phyloP scores from a whole-genome alignment of 2,113 vertebrate species.

The Pimephales promelas region DNA sequence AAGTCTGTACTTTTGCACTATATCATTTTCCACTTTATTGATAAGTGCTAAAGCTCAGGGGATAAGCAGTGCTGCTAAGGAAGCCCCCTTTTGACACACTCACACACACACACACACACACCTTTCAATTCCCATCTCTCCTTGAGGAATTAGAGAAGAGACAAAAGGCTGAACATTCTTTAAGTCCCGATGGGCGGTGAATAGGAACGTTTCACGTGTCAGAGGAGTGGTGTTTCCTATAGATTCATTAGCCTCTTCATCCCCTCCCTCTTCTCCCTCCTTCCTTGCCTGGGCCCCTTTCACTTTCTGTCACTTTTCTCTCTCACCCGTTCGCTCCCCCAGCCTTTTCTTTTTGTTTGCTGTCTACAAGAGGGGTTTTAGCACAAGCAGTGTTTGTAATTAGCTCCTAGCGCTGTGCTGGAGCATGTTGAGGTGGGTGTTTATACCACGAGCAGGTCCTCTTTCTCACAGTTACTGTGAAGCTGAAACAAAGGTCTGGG shows the following conservation, averaged over 20 bases:
- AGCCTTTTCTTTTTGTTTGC: conserved; percentile 83
- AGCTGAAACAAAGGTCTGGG: conserved; percentile 80
- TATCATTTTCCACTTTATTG: conserved; percentile 57
- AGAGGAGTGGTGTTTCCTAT: conserved; percentile 93
- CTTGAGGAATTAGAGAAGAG: conserved; percentile 93
- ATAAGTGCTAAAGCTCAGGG: conserved; percentile 46
- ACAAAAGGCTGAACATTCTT: conserved; percentile 91
- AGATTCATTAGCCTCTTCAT: conserved; percentile 97
- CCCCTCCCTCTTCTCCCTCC: conserved; percentile 75
- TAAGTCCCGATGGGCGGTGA: conserved; percentile 91
- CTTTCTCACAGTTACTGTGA: conserved; percentile 82
- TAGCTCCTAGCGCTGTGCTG: conserved; percentile 92
- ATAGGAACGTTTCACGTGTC: conserved; percentile 94
- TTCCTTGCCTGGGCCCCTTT: conserved; percentile 74
- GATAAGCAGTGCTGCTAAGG: conserved; percentile 43
- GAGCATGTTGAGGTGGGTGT: conserved; percentile 88
- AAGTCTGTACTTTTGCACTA: conserved; percentile 43
- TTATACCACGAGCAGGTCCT: conserved; percentile 82
- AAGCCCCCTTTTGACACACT: conserved; percentile 64
- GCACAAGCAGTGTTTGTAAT: conserved; percentile 90
- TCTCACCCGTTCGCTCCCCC: conserved; percentile 78
- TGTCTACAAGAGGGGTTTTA: conserved; percentile 88
- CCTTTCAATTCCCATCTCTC: conserved; percentile 85
- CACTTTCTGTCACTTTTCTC: conserved; percentile 83
- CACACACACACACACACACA: conserved; percentile 86